These are phyloP conservation scores for Drosophila formosana DNA, from an alignment of 2,888 invertebrate species.

Conservation along the genomic window DNA sequence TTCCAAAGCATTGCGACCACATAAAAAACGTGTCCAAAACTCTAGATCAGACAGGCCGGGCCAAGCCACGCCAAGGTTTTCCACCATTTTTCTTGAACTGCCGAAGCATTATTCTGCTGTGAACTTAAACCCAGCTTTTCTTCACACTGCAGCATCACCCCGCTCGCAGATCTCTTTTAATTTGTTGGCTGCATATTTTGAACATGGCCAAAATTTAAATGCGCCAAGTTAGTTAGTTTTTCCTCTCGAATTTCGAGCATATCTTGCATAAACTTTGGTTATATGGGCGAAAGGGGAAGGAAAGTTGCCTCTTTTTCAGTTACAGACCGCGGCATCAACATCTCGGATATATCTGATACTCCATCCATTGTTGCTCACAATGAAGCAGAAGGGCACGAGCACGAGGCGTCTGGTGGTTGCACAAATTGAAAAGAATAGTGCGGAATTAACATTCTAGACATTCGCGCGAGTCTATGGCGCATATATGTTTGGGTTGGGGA, in stretches of 20 bases:
- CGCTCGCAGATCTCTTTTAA: constrained; percentile 54
- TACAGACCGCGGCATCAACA: constrained; percentile 18
- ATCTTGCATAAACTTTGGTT: constrained; percentile 43
- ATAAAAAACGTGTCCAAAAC: too few species aligned
- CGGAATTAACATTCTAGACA: constrained; percentile 48
- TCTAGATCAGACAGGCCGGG: too few species aligned
- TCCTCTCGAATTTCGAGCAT: constrained; percentile 52
- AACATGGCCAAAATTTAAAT: constrained; percentile 45
- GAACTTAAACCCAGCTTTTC: constrained; percentile 49
- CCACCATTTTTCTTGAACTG: constrained; percentile 74
- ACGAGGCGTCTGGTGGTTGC: constrained; percentile 25
- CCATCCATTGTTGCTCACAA: constrained; percentile 1
- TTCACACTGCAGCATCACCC: constrained; percentile 67
- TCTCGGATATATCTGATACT: constrained; percentile 32
- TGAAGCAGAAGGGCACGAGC: too few species aligned
- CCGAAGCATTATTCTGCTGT: constrained; percentile 47
- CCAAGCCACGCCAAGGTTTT: constrained; percentile 57
- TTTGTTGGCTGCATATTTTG: constrained; percentile 30
- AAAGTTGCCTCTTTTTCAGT: neutral
- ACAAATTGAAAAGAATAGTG: constrained; percentile 54
- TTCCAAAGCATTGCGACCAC: constrained; percentile 17
- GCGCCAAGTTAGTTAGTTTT: constrained; percentile 21
- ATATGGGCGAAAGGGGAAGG: neutral
- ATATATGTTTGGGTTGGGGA: neutral
- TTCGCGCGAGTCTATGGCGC: constrained; percentile 13